Evolutionary conservation across 1,140 invertebrate genomes (phyloP), one percentile per base, ranked within the genome.

Genomic region (Cryptotermes secundus): DNA sequence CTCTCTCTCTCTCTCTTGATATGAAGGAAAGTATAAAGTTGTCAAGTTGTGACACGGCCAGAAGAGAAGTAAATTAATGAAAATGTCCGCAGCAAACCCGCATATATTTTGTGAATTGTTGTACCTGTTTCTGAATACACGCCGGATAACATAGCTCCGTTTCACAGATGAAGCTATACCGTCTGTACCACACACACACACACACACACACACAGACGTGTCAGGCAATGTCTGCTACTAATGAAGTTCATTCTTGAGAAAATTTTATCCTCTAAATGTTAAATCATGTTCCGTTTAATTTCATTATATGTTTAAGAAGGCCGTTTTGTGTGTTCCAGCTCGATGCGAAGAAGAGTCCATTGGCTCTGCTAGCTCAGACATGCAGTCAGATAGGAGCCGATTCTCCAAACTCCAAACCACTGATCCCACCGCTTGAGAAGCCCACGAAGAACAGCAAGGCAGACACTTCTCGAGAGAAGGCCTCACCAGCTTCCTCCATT

Each of bases 301-400:
- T 49, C 45, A 3, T 19, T 3, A 19, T 49, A 49, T n/a, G n/a
- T 19, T 49, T 49, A 49, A 3, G 45, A 49, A 22, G 45, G 45
- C 14, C 19, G 16, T 49, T n/a, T 72, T n/a, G 85, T 85, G 88
- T 91, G 89, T 95, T 95, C 84, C 93, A 98, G 97, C 92, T 98
- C 92, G 97, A 98, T 90, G 96, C 96, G 83, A 98, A 98, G 92
- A 98, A 98, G 90, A 98, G 96, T 91, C 97, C 97, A 24, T 91
- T 99, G 88, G 97, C 97, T 38, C 91, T 99, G 38, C 91, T 99
- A 86, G 97, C 97, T 36, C 97, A 98, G 90, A 98, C 97, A 72
- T 99, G 97, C 92, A 97, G 96, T 88, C 97, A 97, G 89, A 99
- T 99, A 88, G 97, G 97, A 84, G 95, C 96, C 26, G 97, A 98